Evolutionary conservation across 2,797 vertebrate species (phyloP).

Genomic region (Strix occidentalis): DNA sequence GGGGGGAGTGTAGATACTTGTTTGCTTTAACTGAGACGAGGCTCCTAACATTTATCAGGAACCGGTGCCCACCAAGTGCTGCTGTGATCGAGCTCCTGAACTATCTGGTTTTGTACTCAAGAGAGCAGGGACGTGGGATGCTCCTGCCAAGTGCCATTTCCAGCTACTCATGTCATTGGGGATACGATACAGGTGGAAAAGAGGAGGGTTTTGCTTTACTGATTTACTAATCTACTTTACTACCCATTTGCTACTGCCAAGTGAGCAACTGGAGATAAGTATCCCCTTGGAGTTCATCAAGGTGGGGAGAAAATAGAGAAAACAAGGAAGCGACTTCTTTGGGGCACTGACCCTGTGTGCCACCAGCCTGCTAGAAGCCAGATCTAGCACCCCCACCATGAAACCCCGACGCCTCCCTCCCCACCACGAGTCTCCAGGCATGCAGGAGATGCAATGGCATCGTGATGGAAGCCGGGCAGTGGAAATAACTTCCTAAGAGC

Average conservation of each 20-base stretch:
- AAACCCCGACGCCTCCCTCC: background rate
- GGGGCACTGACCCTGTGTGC: background rate
- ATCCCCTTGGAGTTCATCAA: background rate
- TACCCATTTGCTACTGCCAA: background rate
- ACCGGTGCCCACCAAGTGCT: accelerated
- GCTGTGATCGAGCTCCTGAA: background rate
- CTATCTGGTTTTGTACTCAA: background rate
- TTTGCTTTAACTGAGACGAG: background rate
- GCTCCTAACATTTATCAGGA: background rate
- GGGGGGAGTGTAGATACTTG: background rate
- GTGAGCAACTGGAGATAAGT: background rate
- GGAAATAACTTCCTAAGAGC: background rate
- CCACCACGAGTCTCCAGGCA: background rate
- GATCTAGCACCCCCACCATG: background rate
- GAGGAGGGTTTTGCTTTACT: background rate
- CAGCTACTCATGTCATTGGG: background rate
- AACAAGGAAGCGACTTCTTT: background rate
- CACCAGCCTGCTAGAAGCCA: background rate
- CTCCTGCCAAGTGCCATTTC: background rate
- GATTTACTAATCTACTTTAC: background rate
- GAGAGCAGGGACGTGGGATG: background rate
- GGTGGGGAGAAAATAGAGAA: background rate
- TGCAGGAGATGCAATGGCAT: background rate
- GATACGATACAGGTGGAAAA: background rate
- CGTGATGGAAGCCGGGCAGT: accelerated